Evolutionary conservation across 2,113 vertebrate species (phyloP).

Genomic region (Jacana jacana): DNA sequence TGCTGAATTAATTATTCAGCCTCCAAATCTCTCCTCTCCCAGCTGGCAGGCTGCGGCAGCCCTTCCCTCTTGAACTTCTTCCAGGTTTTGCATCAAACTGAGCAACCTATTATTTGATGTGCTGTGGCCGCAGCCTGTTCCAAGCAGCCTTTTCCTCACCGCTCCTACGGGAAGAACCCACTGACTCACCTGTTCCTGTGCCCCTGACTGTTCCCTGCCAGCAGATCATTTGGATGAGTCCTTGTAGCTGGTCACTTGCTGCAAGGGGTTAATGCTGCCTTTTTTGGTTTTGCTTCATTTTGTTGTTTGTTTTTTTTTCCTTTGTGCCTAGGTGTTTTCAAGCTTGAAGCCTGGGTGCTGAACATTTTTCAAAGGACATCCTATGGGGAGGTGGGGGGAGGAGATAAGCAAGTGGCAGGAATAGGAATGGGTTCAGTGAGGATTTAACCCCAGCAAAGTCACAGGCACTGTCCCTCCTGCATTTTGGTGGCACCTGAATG

Average conservation of each 20-base stretch:
- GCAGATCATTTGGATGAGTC: fast-evolving
- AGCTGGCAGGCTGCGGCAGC: neutral
- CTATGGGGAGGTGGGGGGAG: no score
- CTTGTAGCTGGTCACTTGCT: neutral
- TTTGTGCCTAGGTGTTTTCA: neutral
- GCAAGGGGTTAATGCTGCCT: neutral
- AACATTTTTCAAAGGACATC: no score
- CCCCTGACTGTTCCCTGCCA: neutral
- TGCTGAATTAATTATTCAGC: neutral
- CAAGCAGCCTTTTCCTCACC: neutral
- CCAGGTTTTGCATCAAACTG: neutral
- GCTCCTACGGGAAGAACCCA: neutral
- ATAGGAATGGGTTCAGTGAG: neutral
- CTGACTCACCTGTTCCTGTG: neutral
- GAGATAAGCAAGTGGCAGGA: neutral
- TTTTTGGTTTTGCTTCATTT: neutral
- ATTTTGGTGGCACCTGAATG: fast-evolving
- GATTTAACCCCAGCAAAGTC: neutral
- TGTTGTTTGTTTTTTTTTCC: neutral
- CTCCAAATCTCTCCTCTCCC: neutral
- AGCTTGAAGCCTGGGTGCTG: neutral
- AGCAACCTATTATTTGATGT: neutral
- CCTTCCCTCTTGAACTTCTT: neutral
- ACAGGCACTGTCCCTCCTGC: neutral
- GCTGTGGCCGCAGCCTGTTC: neutral